Conservation (phyloP, 2,888 invertebrate species). For the Diarsia brunnea region DNA sequence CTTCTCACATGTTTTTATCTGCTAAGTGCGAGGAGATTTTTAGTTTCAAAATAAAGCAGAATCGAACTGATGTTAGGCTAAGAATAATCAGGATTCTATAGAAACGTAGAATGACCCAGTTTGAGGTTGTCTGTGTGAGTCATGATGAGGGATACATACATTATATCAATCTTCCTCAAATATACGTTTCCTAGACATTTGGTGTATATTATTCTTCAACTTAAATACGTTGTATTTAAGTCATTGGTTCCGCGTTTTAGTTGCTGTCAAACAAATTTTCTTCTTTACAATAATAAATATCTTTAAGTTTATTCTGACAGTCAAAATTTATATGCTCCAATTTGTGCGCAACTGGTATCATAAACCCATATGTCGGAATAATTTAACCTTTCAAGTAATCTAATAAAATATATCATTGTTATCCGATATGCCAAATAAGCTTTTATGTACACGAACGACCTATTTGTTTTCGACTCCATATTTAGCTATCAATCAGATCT, state of each 20-base stretch:
- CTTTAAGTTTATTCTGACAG: constrained; percentile 58
- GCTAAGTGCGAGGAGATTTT: constrained; percentile 18
- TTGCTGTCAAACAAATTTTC: constrained; percentile 57
- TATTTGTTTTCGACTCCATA: constrained; percentile 62
- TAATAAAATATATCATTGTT: constrained; percentile 56
- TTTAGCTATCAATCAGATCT: constrained; percentile 63
- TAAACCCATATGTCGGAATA: constrained; percentile 60
- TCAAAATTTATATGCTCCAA: constrained; percentile 55
- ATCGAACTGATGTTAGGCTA: constrained; percentile 25
- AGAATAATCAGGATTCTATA: constrained; percentile 40
- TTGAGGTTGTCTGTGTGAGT: constrained; percentile 28
- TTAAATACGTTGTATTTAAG: constrained; percentile 38
- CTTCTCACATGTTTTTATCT: constrained; percentile 35
- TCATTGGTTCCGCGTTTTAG: constrained; percentile 41
- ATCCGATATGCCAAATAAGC: constrained; percentile 57
- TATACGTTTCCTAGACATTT: constrained; percentile 22
- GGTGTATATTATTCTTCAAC: constrained; percentile 12
- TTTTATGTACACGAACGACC: constrained; percentile 43
- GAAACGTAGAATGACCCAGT: constrained; percentile 36
- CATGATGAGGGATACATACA: constrained; percentile 16
- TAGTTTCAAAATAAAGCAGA: constrained; percentile 27
- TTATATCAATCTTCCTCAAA: constrained; percentile 36
- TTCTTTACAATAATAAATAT: constrained; percentile 52
- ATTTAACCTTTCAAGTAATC: constrained; percentile 49
- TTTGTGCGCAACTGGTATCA: constrained; percentile 55